These are phyloP conservation scores for Pandion haliaetus DNA, from an alignment of 2,113 vertebrate species.

Conservation along the genomic window DNA sequence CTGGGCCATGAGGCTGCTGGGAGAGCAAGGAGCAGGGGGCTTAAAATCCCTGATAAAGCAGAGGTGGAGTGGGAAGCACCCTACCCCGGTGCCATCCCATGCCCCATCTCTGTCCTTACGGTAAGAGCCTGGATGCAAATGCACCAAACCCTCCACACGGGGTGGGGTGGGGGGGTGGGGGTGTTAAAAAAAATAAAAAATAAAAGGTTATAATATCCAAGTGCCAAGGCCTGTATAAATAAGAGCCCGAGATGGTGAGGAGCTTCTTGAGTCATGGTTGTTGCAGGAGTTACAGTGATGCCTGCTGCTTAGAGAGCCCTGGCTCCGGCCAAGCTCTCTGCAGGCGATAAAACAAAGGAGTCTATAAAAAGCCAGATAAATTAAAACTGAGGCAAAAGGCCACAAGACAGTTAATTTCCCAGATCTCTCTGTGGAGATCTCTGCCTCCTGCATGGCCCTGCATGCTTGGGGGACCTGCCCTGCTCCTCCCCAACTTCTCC, in stretches of 20 bases:
- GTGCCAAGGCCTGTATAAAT: not conserved
- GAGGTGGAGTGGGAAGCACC: not conserved
- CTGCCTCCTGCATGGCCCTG: not conserved
- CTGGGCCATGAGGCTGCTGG: not conserved
- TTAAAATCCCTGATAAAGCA: not conserved
- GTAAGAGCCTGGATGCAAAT: not conserved
- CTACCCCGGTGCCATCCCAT: fast-evolving
- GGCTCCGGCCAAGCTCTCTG: not conserved
- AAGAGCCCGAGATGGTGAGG: not conserved
- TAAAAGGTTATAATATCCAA: not conserved
- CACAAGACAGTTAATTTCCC: not conserved
- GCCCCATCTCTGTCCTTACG: fast-evolving
- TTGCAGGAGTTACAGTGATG: not conserved
- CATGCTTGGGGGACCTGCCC: fast-evolving
- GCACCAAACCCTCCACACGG: not conserved
- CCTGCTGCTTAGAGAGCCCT: not conserved
- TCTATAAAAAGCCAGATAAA: conserved; percentile 1
- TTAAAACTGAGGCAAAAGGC: conserved; percentile 16
- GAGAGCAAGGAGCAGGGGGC: not conserved
- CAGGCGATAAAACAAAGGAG: not conserved
- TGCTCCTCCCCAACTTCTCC: fast-evolving
- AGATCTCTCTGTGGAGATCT: not conserved
- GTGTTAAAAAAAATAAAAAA: not conserved
- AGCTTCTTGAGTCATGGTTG: conserved; percentile 4
- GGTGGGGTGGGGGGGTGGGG: too few species aligned